These are phyloP conservation scores for Drosophila lini DNA, from an alignment of 1,140 invertebrate genomes.

Conservation along the genomic window DNA sequence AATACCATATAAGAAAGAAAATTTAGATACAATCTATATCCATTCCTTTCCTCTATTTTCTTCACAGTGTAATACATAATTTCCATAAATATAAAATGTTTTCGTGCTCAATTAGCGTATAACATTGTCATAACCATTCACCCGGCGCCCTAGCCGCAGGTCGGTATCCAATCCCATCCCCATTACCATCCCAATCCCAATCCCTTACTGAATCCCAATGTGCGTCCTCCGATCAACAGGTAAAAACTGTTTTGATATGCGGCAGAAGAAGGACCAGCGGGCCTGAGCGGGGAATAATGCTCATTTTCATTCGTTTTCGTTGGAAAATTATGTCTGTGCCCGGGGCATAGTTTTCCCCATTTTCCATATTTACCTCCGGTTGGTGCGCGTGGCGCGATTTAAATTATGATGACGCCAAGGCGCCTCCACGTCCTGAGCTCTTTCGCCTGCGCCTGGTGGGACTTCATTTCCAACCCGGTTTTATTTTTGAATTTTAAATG, in stretches of 20 bases:
- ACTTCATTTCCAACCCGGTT: constrained; percentile 15
- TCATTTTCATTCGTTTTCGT: constrained; percentile 73
- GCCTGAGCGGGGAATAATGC: constrained; percentile 43
- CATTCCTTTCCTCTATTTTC: constrained; percentile 6
- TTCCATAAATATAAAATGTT: constrained; percentile 66
- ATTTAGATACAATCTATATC: neutral
- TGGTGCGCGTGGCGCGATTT: constrained; percentile 71
- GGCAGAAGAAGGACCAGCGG: constrained; percentile 9
- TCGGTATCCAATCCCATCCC: constrained; percentile 10
- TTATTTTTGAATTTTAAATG: constrained; percentile 31
- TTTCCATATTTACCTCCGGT: constrained; percentile 44
- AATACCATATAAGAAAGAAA: neutral
- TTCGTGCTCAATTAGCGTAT: constrained; percentile 76
- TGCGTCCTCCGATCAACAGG: constrained; percentile 62
- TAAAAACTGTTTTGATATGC: constrained; percentile 75
- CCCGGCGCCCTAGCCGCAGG: constrained; percentile 38
- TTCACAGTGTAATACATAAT: constrained; percentile 47
- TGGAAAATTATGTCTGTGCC: constrained; percentile 72
- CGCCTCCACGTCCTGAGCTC: constrained; percentile 12
- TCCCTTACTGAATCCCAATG: constrained; percentile 8
- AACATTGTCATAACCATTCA: constrained; percentile 73
- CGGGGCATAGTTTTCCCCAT: constrained; percentile 67
- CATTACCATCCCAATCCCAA: constrained; percentile 4
- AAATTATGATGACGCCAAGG: constrained; percentile 77
- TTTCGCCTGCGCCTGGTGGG: constrained; percentile 29